Conservation (phyloP, 2,797 vertebrate species). For the Alectoris magna region DNA sequence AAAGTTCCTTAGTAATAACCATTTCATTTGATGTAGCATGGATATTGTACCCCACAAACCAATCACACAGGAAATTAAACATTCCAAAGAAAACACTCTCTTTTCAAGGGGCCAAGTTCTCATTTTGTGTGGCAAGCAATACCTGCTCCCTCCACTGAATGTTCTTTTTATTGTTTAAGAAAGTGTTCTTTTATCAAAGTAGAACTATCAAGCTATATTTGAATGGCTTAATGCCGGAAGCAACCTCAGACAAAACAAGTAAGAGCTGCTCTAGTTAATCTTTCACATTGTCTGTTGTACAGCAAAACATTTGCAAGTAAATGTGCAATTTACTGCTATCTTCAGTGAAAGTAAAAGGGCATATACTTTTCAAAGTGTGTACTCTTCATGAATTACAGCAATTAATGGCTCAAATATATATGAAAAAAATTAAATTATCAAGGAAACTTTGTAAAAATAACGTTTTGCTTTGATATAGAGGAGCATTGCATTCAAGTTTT, state of each 20-base stretch:
- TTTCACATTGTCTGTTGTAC: neutral
- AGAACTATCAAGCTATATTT: neutral
- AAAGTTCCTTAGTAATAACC: neutral
- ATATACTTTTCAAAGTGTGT: neutral
- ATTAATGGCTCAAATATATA: neutral
- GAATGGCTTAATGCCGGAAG: neutral
- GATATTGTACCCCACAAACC: neutral
- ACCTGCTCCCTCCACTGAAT: accelerated
- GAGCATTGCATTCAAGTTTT: neutral
- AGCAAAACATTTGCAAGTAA: neutral
- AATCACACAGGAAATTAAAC: neutral
- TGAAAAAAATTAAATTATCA: neutral
- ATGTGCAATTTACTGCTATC: neutral
- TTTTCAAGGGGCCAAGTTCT: neutral
- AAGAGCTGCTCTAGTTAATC: constrained; percentile 34
- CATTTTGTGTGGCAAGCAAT: neutral
- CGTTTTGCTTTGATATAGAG: neutral
- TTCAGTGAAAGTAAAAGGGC: neutral
- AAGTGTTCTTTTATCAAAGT: neutral
- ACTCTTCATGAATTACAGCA: neutral
- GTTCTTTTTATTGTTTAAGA: neutral
- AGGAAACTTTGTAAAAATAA: neutral
- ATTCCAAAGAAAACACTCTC: neutral
- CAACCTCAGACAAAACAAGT: constrained; percentile 72
- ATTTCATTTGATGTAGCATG: neutral